Conservation (phyloP, 2,888 invertebrate species). For the Cataglyphis cursor region DNA sequence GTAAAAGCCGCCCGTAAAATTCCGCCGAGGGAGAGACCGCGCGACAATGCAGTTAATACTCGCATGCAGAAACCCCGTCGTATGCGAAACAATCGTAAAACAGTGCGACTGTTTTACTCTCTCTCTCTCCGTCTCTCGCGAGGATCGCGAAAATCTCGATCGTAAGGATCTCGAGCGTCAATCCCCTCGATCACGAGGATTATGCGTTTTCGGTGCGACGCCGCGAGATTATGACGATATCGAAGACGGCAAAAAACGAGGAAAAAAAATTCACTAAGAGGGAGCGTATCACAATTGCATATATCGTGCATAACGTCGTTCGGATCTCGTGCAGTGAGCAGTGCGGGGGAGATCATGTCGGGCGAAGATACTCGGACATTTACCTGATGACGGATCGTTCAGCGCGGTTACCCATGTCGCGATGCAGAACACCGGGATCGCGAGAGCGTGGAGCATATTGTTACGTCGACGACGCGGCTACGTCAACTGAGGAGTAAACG, state of each 20-base stretch:
- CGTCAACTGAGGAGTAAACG: conserved; percentile 82
- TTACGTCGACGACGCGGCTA: conserved; percentile 84
- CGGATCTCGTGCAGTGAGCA: conserved; percentile 19
- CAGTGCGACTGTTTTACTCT: not conserved
- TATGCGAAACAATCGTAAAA: conserved; percentile 39
- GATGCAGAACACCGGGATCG: conserved; percentile 81
- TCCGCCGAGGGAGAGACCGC: not conserved
- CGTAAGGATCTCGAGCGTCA: not conserved
- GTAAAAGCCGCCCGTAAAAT: conserved; percentile 47
- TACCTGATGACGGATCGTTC: conserved; percentile 85
- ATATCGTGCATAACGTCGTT: conserved; percentile 22
- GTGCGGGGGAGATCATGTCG: conserved; percentile 19
- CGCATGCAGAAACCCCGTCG: conserved; percentile 32
- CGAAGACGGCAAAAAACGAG: not conserved
- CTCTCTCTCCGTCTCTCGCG: not conserved
- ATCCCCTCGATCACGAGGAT: conserved; percentile 7
- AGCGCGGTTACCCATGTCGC: conserved; percentile 83
- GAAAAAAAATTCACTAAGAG: conserved; percentile 2
- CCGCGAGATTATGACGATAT: not conserved
- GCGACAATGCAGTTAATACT: conserved; percentile 9
- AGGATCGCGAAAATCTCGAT: conserved; percentile 7
- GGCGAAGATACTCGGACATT: conserved; percentile 62
- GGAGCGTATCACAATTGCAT: conserved; percentile 14
- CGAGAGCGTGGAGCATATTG: conserved; percentile 82
- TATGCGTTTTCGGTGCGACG: not conserved